A percentile compares a stretch with the other conserved stretches of the same genome.
phyloP scores from a whole-genome alignment of 2,888 invertebrate species.

The Eupithecia subumbrata region DNA sequence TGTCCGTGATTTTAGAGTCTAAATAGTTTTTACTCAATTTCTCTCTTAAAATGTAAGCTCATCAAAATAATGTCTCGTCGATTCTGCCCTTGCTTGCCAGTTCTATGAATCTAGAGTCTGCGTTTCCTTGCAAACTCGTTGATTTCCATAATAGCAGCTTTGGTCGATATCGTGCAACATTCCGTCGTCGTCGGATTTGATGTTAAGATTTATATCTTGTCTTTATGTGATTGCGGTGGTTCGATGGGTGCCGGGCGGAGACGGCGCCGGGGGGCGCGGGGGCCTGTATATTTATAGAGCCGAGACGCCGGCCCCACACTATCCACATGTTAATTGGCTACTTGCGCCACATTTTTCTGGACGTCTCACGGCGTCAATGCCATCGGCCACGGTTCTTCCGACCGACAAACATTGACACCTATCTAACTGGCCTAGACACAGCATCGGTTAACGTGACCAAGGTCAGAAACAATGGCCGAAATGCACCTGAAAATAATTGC shows the following conservation, averaged over 20 bases:
- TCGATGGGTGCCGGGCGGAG: constrained; percentile 61
- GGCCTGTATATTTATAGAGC: constrained; percentile 76
- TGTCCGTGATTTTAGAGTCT: constrained; percentile 19
- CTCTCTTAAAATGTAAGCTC: constrained; percentile 5
- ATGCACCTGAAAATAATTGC: constrained; percentile 53
- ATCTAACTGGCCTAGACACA: constrained; percentile 72
- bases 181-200: constrained; percentile 58
- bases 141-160: constrained; percentile 46
- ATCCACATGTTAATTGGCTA: constrained; percentile 80
- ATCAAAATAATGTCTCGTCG: constrained; percentile 19
- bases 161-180: constrained; percentile 51
- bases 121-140: constrained; percentile 41
- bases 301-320: constrained; percentile 78
- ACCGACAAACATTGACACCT: constrained; percentile 81
- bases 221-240: constrained; percentile 59
- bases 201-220: constrained; percentile 61
- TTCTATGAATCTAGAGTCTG: constrained; percentile 32
- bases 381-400: constrained; percentile 66
- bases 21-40: constrained; percentile 11
- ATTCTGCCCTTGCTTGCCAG: constrained; percentile 14
- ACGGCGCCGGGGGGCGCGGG: constrained; percentile 56
- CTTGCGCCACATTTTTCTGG: constrained; percentile 79
- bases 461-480: constrained; percentile 51
- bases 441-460: constrained; percentile 62
- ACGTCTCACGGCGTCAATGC: constrained; percentile 74